Evolutionary conservation across 2,888 invertebrate genomes (phyloP), one percentile per base, ranked within the genome.

Genomic region (Drosophila melanosoma): DNA sequence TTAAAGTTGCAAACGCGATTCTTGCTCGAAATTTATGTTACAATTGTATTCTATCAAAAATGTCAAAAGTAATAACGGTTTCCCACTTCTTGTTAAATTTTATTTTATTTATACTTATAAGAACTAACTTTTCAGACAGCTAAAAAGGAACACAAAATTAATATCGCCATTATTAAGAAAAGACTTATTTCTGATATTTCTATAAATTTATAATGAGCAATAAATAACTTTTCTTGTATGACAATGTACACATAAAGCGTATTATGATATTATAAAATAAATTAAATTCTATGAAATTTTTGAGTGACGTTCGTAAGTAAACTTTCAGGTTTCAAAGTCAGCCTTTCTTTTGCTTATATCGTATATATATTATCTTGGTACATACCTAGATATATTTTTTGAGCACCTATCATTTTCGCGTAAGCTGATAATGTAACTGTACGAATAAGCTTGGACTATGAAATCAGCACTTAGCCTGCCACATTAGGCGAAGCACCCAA

Each of bases 391-490:
- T 61, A 60, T 65, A 52, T 54, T 40, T 54, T 40, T 12, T 38
- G 26, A 53, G 53, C 42, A 48, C 15, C 59, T 57, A 56, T 73
- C 45, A 56, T 38, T 74, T 62, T 36, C 17, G 23, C 26, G n/a
- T 51, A 53, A 74, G 76, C 70, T 70, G 67, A 69, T 82, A 68
- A 82, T 79, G 67, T 67, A 66, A 58, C 61, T 49, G 79, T 69
- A 59, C 69, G 63, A 74, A 69, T 66, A 53, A 38, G 56, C 61
- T 61, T 72, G 56, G 70, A 65, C 69, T 78, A 82, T 82, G 63
- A 61, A 65, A 83, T 83, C 86, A 68, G 73, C 74, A 63, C 75
- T 83, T 76, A 78, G 83, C 52, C 72, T 68, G 67, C 26, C 77
- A 54, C 36, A 57, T 32, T 20, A 3, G n/a, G 17, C 5, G 33